A percentile compares a stretch with the other conserved stretches of the same genome.
phyloP scores from a whole-genome alignment of 2,888 invertebrate species.

The Cheilosia soror region DNA sequence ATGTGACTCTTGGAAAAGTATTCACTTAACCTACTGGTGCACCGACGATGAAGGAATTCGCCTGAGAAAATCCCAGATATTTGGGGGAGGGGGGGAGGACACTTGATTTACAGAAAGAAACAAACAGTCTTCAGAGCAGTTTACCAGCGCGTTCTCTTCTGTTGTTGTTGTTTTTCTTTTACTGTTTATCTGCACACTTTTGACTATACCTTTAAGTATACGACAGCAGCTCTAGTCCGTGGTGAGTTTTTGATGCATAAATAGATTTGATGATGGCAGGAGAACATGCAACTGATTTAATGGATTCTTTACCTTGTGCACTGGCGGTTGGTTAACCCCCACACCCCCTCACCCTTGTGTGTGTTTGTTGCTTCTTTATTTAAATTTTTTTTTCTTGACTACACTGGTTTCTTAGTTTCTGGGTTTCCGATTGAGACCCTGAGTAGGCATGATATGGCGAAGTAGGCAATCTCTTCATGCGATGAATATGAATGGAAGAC shows the following conservation, averaged over 20 bases:
- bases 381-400: background rate
- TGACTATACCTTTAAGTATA: background rate
- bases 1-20: slow-evolving; percentile 1
- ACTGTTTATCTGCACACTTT: slow-evolving; percentile 21
- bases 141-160: background rate
- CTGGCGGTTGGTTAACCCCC: background rate
- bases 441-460: slow-evolving; percentile 35
- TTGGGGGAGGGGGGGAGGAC: slow-evolving; percentile 17
- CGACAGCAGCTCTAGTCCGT: slow-evolving; percentile 20
- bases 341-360: background rate
- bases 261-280: slow-evolving; percentile 67
- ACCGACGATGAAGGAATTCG: slow-evolving; percentile 3
- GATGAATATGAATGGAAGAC: slow-evolving; percentile 50
- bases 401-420: slow-evolving; percentile 15
- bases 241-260: slow-evolving; percentile 66
- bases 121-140: slow-evolving; percentile 12
- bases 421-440: slow-evolving; percentile 38
- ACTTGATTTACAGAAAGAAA: slow-evolving; percentile 22
- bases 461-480: slow-evolving; percentile 54
- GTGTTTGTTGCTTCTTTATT: slow-evolving; percentile 11
- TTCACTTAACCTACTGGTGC: slow-evolving; percentile 3
- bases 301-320: slow-evolving; percentile 35
- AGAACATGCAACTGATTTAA: slow-evolving; percentile 72
- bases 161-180: slow-evolving; percentile 13
- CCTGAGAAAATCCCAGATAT: slow-evolving; percentile 25